Percentiles rank a stretch among this genome's conserved stretches.
These are phyloP conservation scores for Thymallus thymallus DNA, from an alignment of 2,113 vertebrate genomes.

Conservation along the genomic window DNA sequence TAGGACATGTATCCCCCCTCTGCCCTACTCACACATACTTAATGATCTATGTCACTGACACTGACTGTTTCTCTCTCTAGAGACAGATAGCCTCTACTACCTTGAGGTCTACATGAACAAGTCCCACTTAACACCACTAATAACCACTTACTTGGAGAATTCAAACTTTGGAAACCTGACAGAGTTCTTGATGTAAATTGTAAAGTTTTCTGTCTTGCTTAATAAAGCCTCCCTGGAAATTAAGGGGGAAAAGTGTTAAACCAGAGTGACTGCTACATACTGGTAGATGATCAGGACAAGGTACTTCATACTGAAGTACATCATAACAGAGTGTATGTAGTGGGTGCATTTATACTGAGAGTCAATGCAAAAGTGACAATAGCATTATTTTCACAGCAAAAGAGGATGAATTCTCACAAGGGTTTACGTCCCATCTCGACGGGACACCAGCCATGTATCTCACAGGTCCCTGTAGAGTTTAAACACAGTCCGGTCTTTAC, in stretches of 20 bases:
- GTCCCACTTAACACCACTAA: conserved; percentile 28
- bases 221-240: conserved; percentile 80
- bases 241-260: conserved; percentile 23
- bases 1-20: conserved; percentile 32
- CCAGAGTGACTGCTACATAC: background rate
- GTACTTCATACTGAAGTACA: too few relatives aligned
- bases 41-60: conserved; percentile 10
- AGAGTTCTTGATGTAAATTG: conserved; percentile 94
- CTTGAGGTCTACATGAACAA: background rate
- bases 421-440: conserved; percentile 73
- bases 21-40: conserved; percentile 29
- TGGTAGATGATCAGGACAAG: background rate
- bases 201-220: conserved; percentile 87
- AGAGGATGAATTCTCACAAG: conserved; percentile 54
- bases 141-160: conserved; percentile 90
- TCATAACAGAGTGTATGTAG: background rate
- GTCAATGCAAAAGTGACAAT: background rate
- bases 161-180: conserved; percentile 93
- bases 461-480: conserved; percentile 82
- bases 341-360: background rate
- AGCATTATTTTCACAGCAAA: background rate
- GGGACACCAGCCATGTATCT: conserved; percentile 94
- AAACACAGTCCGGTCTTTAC: conserved; percentile 88
- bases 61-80: conserved; percentile 17
- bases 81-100: background rate